These are phyloP conservation scores for Grantiella picta DNA, from an alignment of 2,113 vertebrate species.

Conservation along the genomic window DNA sequence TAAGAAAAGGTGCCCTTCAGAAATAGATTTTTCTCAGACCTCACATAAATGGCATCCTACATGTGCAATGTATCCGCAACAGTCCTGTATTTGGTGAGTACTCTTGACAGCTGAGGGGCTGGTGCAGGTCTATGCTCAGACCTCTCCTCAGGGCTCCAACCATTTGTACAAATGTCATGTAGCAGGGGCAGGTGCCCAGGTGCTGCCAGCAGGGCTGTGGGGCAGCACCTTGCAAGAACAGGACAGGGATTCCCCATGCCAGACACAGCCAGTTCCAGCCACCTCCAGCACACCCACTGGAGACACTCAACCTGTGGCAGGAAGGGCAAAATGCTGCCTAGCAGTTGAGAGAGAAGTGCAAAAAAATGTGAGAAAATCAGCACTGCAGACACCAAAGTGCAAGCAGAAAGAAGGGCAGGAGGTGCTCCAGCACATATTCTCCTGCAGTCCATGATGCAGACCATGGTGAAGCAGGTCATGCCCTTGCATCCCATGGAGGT, in stretches of 20 bases:
- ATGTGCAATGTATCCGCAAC: not conserved
- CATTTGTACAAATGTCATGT: not conserved
- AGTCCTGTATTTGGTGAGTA: not conserved
- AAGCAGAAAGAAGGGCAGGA: not conserved
- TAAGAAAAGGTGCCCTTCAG: not conserved
- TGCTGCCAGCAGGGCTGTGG: not conserved
- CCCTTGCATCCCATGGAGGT: not conserved
- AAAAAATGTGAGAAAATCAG: not conserved
- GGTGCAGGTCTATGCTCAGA: not conserved
- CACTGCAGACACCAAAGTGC: not conserved
- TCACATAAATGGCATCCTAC: not conserved
- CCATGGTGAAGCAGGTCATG: not conserved
- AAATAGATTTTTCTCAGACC: not conserved
- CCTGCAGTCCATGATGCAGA: not conserved
- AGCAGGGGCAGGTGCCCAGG: not conserved
- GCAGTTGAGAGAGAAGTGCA: not conserved
- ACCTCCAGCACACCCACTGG: not conserved
- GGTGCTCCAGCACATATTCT: not conserved
- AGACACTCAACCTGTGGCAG: not conserved
- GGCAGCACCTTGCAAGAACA: not conserved
- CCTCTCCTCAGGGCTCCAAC: not conserved
- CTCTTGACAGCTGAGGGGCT: not conserved
- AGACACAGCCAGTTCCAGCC: rapidly evolving
- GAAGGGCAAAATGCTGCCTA: not conserved
- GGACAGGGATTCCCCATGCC: not conserved